Conservation (phyloP, 2,113 vertebrate genomes). For the Paedocypris sp. region DNA sequence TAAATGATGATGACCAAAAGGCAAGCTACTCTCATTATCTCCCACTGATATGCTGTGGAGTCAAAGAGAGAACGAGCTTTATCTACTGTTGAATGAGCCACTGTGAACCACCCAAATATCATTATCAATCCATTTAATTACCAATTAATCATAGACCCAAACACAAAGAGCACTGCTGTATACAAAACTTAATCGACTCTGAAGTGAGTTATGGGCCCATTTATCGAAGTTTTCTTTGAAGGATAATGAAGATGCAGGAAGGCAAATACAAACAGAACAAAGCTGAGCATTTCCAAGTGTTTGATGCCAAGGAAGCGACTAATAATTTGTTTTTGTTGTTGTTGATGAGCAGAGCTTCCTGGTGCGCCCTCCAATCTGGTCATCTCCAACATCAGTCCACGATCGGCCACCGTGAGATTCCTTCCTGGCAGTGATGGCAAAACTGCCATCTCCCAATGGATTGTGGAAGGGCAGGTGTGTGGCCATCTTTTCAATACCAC, state of each 20-base stretch:
- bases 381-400: slow-evolving; percentile 79
- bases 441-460: slow-evolving; percentile 72
- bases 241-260: slow-evolving; percentile 19
- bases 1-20: slow-evolving; percentile 26
- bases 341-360: slow-evolving; percentile 63
- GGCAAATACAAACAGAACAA: not conserved
- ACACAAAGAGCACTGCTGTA: slow-evolving; percentile 15
- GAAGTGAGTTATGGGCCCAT: slow-evolving; percentile 20
- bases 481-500: no score
- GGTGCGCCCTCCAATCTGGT: slow-evolving; percentile 74
- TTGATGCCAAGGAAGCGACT: not conserved
- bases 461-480: slow-evolving; percentile 73
- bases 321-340: not conserved
- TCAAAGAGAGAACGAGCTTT: slow-evolving; percentile 16
- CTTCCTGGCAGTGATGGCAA: slow-evolving; percentile 72
- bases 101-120: slow-evolving; percentile 18
- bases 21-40: slow-evolving; percentile 25
- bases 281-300: not conserved
- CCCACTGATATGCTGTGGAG: slow-evolving; percentile 19
- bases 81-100: slow-evolving; percentile 23
- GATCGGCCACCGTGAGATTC: slow-evolving; percentile 71
- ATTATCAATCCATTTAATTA: slow-evolving; percentile 25
- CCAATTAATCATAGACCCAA: slow-evolving; percentile 19
- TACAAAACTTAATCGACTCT: slow-evolving; percentile 14
- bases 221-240: slow-evolving; percentile 12